Percentiles rank a stretch among this genome's conserved stretches.
Conservation (phyloP, 2,113 vertebrate species). For the Brachyhypopomus gauderio region DNA sequence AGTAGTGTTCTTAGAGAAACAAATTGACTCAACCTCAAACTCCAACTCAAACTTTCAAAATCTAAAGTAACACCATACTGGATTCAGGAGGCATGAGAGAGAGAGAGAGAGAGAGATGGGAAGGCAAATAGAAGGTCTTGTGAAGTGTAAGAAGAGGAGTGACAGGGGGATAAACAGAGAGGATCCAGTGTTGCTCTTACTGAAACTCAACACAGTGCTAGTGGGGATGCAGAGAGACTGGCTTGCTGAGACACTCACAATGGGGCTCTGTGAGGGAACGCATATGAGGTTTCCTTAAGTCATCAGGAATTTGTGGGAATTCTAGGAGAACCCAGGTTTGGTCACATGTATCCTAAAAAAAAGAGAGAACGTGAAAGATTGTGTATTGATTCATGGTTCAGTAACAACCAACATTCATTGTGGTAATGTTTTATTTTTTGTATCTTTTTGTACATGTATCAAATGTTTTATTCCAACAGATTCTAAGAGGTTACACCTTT, state of each 20-base stretch:
- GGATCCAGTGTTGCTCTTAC: slow-evolving; percentile 20
- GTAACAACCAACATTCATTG: no score
- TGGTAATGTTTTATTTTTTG: no score
- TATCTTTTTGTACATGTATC: no score
- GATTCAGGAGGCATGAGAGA: background rate
- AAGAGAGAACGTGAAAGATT: background rate
- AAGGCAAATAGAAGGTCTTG: slow-evolving; percentile 21
- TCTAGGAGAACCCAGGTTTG: slow-evolving; percentile 13
- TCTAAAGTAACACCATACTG: slow-evolving; percentile 13
- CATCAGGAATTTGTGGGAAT: slow-evolving; percentile 21
- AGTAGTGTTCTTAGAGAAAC: background rate
- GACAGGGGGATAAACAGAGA: slow-evolving; percentile 32
- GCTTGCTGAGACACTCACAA: slow-evolving; percentile 53
- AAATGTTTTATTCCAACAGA: no score
- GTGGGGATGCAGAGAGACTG: slow-evolving; percentile 6
- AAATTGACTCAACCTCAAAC: background rate
- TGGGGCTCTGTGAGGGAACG: slow-evolving; percentile 43
- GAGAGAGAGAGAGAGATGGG: background rate
- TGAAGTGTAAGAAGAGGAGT: slow-evolving; percentile 17
- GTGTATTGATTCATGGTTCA: background rate
- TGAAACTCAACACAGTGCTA: slow-evolving; percentile 51
- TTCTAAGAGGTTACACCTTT: no score
- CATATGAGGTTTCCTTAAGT: slow-evolving; percentile 48
- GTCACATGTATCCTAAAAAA: background rate
- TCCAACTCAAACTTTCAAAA: background rate